Percentiles rank a stretch among this genome's conserved stretches.
Evolutionary conservation across 2,888 invertebrate species (phyloP).

Genomic region (Frankliniella fusca): DNA sequence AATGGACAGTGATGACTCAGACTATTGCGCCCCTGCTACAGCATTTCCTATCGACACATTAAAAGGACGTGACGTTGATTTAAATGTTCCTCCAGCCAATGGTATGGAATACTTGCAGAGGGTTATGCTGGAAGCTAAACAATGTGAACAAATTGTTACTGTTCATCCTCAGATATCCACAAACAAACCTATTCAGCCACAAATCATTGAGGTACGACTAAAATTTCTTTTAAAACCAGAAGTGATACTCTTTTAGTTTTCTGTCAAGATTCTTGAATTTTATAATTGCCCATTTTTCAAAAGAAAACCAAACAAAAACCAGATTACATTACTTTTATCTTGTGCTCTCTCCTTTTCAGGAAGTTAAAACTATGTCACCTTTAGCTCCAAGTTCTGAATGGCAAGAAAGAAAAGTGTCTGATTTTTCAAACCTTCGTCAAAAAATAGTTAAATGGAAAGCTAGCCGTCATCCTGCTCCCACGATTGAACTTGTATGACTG

Average conservation of each 20-base stretch:
- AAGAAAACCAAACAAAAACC: too few relatives aligned
- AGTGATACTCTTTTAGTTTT: neutral
- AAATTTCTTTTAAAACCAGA: neutral
- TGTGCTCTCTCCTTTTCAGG: neutral
- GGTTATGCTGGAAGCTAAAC: slow-evolving; percentile 3
- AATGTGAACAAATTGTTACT: neutral
- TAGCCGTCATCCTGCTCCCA: neutral
- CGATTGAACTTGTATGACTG: neutral
- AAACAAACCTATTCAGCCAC: neutral
- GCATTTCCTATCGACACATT: neutral
- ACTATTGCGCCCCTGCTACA: neutral
- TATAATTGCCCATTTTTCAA: too few relatives aligned
- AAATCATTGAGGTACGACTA: neutral
- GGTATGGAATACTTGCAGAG: neutral
- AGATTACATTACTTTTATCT: neutral
- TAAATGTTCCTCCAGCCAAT: neutral
- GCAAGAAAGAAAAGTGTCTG: neutral
- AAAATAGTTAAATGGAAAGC: neutral
- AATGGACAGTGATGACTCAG: slow-evolving; percentile 5
- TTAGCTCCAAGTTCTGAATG: neutral
- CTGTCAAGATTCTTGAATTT: neutral
- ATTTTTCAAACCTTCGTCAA: neutral
- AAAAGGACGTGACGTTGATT: neutral
- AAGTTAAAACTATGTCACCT: neutral
- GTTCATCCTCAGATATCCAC: neutral